Percentiles rank a stretch among this genome's conserved stretches.
phyloP scores from a whole-genome alignment of 2,113 vertebrate species.

The Psephotus haematonotus region DNA sequence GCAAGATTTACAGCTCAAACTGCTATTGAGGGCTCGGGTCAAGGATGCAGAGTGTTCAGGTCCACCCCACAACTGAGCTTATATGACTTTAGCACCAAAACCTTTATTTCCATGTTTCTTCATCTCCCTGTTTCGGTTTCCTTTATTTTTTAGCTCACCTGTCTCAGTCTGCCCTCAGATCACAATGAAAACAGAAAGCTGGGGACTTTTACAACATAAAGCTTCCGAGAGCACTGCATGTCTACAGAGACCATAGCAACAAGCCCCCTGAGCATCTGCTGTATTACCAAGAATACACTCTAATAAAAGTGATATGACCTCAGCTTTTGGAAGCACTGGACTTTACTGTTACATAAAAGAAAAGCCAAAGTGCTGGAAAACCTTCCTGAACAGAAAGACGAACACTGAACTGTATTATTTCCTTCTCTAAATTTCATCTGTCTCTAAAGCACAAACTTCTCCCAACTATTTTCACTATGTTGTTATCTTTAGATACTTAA shows the following conservation, averaged over 20 bases:
- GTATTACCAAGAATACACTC: background rate
- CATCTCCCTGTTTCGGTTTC: background rate
- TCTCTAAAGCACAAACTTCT: slow-evolving; percentile 61
- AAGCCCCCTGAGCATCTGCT: background rate
- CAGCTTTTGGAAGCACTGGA: background rate
- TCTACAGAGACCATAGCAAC: background rate
- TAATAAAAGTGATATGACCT: background rate
- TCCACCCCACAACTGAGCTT: background rate
- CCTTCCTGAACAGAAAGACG: background rate
- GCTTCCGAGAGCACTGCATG: fast-evolving
- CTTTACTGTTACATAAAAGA: background rate
- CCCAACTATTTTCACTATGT: slow-evolving; percentile 48
- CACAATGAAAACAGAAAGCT: background rate
- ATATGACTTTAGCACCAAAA: background rate
- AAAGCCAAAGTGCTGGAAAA: background rate
- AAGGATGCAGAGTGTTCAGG: background rate
- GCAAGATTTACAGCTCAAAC: background rate
- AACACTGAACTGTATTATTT: background rate
- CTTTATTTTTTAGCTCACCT: background rate
- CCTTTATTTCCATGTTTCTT: background rate
- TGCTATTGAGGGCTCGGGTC: background rate
- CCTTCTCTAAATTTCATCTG: slow-evolving; percentile 19
- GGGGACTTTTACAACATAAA: background rate
- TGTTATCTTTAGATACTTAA: slow-evolving; percentile 73
- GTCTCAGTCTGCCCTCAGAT: background rate